Conservation (phyloP, 1,140 invertebrate species). For the Zaprionus ornatus region DNA sequence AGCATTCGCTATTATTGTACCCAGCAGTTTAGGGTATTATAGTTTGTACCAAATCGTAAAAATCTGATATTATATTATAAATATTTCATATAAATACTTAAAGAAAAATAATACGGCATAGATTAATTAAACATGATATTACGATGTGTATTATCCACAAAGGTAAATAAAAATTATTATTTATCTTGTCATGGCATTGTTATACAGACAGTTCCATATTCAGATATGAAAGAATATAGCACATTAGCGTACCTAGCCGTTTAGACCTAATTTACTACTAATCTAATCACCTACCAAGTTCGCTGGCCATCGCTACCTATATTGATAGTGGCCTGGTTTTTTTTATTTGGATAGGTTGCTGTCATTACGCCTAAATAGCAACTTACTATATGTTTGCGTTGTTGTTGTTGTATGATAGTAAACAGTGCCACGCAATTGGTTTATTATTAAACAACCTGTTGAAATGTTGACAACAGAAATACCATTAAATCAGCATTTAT, state of each 20-base stretch:
- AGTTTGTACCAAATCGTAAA: background rate
- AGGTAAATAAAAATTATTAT: conserved; percentile 46
- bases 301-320: conserved; percentile 51
- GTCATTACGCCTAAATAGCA: conserved; percentile 39
- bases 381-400: conserved; percentile 29
- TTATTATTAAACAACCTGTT: conserved; percentile 69
- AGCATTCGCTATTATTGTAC: conserved; percentile 16
- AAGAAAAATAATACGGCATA: background rate
- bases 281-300: conserved; percentile 57
- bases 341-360: conserved; percentile 45
- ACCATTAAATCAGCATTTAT: conserved; percentile 3
- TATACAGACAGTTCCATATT: conserved; percentile 2
- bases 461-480: conserved; percentile 39
- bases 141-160: background rate
- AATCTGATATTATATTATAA: background rate
- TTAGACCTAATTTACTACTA: conserved; percentile 50
- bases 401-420: conserved; percentile 17
- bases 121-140: background rate
- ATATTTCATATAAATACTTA: background rate
- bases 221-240: conserved; percentile 7
- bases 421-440: conserved; percentile 57
- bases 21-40: background rate
- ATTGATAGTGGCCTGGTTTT: conserved; percentile 31
- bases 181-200: conserved; percentile 60
- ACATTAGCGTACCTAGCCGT: background rate